Evolutionary conservation across 1,140 invertebrate species (phyloP).

Genomic region (Watersipora subatra): DNA sequence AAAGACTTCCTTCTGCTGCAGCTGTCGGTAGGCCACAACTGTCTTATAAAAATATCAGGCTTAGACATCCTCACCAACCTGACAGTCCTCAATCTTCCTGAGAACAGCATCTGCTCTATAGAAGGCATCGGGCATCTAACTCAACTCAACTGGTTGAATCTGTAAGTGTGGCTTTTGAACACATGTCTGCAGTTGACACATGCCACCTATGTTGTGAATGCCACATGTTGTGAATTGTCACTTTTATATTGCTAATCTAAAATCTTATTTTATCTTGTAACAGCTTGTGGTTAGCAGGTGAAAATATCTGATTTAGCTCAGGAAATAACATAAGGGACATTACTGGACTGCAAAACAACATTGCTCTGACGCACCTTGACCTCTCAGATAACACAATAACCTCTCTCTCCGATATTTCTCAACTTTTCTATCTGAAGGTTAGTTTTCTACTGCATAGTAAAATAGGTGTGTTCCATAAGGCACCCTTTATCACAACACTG

Average conservation of each 20-base stretch:
- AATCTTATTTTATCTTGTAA: too few relatives aligned
- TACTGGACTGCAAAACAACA: slow-evolving; percentile 67
- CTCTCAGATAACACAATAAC: slow-evolving; percentile 76
- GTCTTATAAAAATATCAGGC: slow-evolving; percentile 70
- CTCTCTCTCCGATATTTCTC: slow-evolving; percentile 66
- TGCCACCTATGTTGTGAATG: too few relatives aligned
- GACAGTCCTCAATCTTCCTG: slow-evolving; percentile 64
- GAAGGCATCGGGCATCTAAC: slow-evolving; percentile 47
- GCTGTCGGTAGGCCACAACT: slow-evolving; percentile 70
- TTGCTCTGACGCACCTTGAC: slow-evolving; percentile 65
- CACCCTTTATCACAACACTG: too few relatives aligned
- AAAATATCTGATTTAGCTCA: background rate
- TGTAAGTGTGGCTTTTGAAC: background rate
- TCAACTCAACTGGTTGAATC: background rate
- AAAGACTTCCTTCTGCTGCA: too few relatives aligned
- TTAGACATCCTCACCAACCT: slow-evolving; percentile 63
- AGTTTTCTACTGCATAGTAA: too few relatives aligned
- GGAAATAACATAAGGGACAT: slow-evolving; percentile 53
- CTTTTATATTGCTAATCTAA: too few relatives aligned
- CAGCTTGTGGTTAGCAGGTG: too few relatives aligned
- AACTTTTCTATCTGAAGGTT: slow-evolving; percentile 65
- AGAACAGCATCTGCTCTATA: slow-evolving; percentile 73
- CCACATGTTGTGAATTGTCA: too few relatives aligned
- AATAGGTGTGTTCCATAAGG: too few relatives aligned
- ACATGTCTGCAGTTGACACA: too few relatives aligned